Base-by-base conservation (phyloP, 1,140 invertebrate genomes). In the Achroia grisella region DNA sequence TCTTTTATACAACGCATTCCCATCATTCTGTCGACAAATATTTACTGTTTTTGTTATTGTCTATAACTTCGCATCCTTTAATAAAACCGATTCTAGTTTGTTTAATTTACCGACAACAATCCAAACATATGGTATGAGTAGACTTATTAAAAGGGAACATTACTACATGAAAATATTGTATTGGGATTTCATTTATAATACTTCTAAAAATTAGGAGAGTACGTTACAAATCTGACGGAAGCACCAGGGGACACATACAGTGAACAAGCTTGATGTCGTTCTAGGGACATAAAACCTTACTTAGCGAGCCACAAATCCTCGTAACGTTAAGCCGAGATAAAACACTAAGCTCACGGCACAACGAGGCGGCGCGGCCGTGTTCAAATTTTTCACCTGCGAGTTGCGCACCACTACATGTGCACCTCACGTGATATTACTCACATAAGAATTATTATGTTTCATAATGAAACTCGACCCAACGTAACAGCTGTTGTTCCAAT, bases 271-370 rank as follows among this genome's bases (percentile, higher is more conserved):
- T 73, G 69, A 65, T 74, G 64, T 65, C 66, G 62, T 71, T 77
- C 56, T 71, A 62, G 64, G 62, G 69, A 79, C 78, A 82, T 82
- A 85, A 85, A 82, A 81, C 73, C 62, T 85, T 85, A 81, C 78
- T 82, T 82, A 85, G 78, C 63, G 74, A 77, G 75, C 76, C 76
- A 85, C 81, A 85, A 85, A 85, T 85, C 73, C 78, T 85, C 75
- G 76, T 85, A 85, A 85, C 67, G 76, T 68, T 81, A 79, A 82
- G 78, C 78, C 72, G 73, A 85, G 78, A 85, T 85, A 85, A 82
- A 82, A 82, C 75, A 79, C 66, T 78, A 76, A 76, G 75, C 81
- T 71, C 62, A 64, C 62, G 69, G 71, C 62, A 70, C 68, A 64
- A 62, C 62, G 71, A 68, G 66, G 61, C 68, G 63, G 44, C 35